phyloP scores from a whole-genome alignment of 1,140 invertebrate species.

The Drosophila insularis region DNA sequence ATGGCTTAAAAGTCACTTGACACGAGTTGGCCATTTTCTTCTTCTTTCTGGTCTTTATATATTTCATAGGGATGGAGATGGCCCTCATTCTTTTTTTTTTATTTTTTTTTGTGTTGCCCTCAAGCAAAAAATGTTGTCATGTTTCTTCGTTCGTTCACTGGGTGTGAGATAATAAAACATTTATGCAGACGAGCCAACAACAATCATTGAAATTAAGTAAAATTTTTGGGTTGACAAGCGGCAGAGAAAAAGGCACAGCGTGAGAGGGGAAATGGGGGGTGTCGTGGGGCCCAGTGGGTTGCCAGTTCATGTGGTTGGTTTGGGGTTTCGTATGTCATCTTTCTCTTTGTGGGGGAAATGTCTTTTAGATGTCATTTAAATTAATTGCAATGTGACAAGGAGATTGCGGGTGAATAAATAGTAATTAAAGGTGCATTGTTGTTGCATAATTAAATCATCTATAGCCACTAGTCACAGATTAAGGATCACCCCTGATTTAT shows the following conservation, averaged over 20 bases:
- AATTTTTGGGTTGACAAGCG: slow-evolving; percentile 15
- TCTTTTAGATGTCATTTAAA: slow-evolving; percentile 73
- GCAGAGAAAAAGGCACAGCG: neutral
- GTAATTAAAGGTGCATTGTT: neutral
- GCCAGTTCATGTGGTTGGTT: no score
- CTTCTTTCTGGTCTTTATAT: slow-evolving; percentile 32
- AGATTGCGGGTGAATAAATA: neutral
- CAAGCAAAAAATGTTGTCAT: slow-evolving; percentile 37
- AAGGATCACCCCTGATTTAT: neutral
- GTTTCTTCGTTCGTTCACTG: slow-evolving; percentile 19
- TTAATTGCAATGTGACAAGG: slow-evolving; percentile 54
- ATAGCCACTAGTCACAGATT: no score
- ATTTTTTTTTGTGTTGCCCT: slow-evolving; percentile 15
- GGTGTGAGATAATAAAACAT: slow-evolving; percentile 79
- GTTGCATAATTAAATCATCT: neutral
- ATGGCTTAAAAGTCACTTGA: slow-evolving; percentile 79
- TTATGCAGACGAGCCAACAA: slow-evolving; percentile 69
- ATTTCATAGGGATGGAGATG: neutral
- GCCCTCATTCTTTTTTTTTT: neutral
- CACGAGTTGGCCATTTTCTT: slow-evolving; percentile 72
- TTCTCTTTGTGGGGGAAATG: slow-evolving; percentile 35
- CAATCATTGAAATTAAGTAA: slow-evolving; percentile 73
- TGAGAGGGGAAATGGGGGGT: neutral
- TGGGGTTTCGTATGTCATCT: no score
- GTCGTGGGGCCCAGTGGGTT: neutral